Conservation (phyloP, 2,797 vertebrate genomes). For the Silurus aristotelis region DNA sequence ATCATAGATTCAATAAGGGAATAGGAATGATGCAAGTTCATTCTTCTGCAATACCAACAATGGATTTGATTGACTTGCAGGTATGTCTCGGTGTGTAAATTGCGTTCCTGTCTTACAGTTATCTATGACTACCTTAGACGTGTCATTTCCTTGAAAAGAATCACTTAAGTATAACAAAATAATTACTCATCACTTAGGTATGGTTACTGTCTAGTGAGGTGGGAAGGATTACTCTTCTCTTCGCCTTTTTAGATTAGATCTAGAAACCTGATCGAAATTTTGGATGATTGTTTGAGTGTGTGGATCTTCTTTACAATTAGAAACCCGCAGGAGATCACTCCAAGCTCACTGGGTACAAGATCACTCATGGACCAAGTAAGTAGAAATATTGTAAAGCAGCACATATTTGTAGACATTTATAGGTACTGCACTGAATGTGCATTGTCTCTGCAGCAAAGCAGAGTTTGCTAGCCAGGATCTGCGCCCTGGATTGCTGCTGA, state of each 20-base stretch:
- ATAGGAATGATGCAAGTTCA: neutral
- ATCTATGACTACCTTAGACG: neutral
- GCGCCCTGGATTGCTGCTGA: constrained; percentile 7
- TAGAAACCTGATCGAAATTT: neutral
- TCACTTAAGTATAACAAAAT: neutral
- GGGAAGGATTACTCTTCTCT: neutral
- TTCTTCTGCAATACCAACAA: neutral
- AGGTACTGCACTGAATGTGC: neutral
- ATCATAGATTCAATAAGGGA: neutral
- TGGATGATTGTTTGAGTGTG: neutral
- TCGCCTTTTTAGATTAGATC: no score
- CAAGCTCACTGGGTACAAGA: no score
- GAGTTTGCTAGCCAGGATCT: neutral
- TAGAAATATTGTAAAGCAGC: neutral
- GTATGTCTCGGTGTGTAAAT: neutral
- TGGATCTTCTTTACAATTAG: neutral
- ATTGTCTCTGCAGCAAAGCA: neutral
- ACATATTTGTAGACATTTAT: no score
- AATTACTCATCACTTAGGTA: constrained; percentile 1
- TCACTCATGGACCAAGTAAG: neutral
- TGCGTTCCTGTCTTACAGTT: neutral
- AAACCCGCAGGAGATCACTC: no score
- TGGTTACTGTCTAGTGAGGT: neutral
- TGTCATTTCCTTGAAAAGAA: neutral
- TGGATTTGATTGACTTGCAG: neutral